Evolutionary conservation across 2,113 vertebrate genomes (phyloP).

Genomic region (Paramormyrops kingsleyae): DNA sequence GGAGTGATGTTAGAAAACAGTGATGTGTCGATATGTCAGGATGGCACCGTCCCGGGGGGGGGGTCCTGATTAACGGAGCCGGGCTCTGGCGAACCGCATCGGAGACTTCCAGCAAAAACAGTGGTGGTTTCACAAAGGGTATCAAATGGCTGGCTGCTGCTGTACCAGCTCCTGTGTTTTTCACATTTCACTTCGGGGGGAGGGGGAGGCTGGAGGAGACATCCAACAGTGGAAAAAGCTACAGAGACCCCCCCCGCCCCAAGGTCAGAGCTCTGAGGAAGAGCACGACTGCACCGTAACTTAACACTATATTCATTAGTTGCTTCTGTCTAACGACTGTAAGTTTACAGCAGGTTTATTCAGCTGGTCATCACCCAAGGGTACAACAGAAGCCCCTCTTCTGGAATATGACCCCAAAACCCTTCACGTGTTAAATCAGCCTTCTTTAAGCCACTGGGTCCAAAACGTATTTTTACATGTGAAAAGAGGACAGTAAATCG

Average conservation of each 20-base stretch:
- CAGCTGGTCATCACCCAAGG: not conserved
- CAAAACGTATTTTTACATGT: not conserved
- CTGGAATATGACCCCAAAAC: not conserved
- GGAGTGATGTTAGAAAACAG: not conserved
- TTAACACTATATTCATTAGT: not conserved
- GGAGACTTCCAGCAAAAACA: not conserved
- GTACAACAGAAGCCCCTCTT: not conserved
- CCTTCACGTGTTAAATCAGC: not conserved
- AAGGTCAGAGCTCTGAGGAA: not conserved
- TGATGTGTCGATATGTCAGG: not conserved
- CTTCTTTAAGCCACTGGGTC: not conserved
- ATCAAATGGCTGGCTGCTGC: not conserved
- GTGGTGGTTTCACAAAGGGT: not conserved
- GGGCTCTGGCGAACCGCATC: not conserved
- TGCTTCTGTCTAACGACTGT: not conserved
- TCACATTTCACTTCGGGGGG: not conserved
- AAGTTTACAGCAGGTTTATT: not conserved
- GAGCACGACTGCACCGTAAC: not conserved
- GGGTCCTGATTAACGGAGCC: not conserved
- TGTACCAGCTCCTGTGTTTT: not conserved
- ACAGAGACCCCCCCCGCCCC: not conserved
- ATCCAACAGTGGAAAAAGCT: not conserved
- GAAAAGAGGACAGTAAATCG: not conserved
- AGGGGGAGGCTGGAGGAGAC: not conserved
- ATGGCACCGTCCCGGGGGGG: not conserved